These are phyloP conservation scores for Ophiodon elongatus DNA, from an alignment of 2,113 vertebrate genomes.

Conservation along the genomic window DNA sequence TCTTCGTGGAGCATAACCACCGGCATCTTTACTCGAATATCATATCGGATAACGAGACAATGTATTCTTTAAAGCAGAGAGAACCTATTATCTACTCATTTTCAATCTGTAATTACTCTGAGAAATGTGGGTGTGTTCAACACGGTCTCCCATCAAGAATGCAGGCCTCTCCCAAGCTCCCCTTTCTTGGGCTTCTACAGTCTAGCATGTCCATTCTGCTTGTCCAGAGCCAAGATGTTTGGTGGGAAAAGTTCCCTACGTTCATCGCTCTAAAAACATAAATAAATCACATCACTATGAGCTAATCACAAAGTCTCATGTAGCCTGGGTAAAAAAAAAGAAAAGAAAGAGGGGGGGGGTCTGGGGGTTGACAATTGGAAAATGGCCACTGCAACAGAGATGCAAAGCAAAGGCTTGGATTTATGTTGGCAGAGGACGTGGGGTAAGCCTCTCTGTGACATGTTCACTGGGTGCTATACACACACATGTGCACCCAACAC, in stretches of 20 bases:
- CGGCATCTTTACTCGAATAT: slow-evolving; percentile 39
- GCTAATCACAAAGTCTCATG: slow-evolving; percentile 81
- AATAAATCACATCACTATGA: slow-evolving; percentile 85
- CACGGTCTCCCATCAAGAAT: slow-evolving; percentile 74
- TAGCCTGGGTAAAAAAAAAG: slow-evolving; percentile 54
- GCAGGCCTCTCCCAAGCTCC: slow-evolving; percentile 66
- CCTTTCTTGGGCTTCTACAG: slow-evolving; percentile 61
- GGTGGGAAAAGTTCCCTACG: slow-evolving; percentile 82
- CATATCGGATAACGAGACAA: slow-evolving; percentile 67
- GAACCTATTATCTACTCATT: slow-evolving; percentile 68
- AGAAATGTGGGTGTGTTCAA: slow-evolving; percentile 77
- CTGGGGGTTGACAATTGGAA: slow-evolving; percentile 58
- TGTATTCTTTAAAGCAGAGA: slow-evolving; percentile 59
- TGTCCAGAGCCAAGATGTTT: slow-evolving; percentile 79
- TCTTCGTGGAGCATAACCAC: slow-evolving; percentile 47
- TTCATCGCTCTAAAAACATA: slow-evolving; percentile 82
- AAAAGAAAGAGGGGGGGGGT: background rate
- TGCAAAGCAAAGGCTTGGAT: slow-evolving; percentile 51
- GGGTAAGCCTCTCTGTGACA: slow-evolving; percentile 49
- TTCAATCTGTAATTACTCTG: slow-evolving; percentile 73
- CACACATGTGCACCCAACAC: slow-evolving; percentile 33
- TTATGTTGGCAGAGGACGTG: slow-evolving; percentile 61
- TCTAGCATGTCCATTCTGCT: slow-evolving; percentile 69
- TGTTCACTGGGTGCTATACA: slow-evolving; percentile 53
- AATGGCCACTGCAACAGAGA: slow-evolving; percentile 70